Evolutionary conservation across 2,113 vertebrate genomes (phyloP), one percentile per base, ranked within the genome.

Genomic region (Prionailurus viverrinus): DNA sequence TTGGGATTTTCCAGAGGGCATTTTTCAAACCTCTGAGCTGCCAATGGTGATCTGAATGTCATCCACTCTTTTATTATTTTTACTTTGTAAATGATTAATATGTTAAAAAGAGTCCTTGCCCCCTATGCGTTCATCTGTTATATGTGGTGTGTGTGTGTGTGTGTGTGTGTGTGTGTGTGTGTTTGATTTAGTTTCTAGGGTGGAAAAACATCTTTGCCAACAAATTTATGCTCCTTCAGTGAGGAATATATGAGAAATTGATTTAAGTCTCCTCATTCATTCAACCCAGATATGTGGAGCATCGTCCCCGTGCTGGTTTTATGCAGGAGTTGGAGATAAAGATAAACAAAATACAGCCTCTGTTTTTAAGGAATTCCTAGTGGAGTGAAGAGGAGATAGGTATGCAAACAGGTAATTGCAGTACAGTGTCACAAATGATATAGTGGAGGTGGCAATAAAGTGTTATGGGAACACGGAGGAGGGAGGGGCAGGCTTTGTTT

Each of bases 181-280:
- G 45, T 80, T 93, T 89, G 90, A 92, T 94, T 96, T 82, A 82
- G 61, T 92, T 96, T 91, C 27, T 66, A 39, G 61, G 31, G 6
- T 81, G 39, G 55, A 66, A 51, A 74, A 55, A 87, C 15, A 58
- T 55, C 55, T 73, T 87, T 53, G 63, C 36, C 55, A 92, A 89
- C 48, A 81, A 87, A 90, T 90, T 88, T 91, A 83, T 90, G 65
- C 31, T 48, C 36, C 31, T 97, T 93, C 55, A 92, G 69, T 27
- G 66, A 79, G 27, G 73, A 92, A 69, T 95, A 76, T 58, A 58
- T 92, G 98, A 96, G 55, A 95, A 90, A 95, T 87, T 97, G 92
- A 95, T 95, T 95, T 91, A 81, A 29, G 14, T 61, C 69, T 95
- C 25, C 15, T 80, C 83, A 81, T 96, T 95, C 58, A 85, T 86